These are phyloP conservation scores for Adelosebastes latens DNA, from an alignment of 2,797 vertebrate genomes.

Conservation along the genomic window DNA sequence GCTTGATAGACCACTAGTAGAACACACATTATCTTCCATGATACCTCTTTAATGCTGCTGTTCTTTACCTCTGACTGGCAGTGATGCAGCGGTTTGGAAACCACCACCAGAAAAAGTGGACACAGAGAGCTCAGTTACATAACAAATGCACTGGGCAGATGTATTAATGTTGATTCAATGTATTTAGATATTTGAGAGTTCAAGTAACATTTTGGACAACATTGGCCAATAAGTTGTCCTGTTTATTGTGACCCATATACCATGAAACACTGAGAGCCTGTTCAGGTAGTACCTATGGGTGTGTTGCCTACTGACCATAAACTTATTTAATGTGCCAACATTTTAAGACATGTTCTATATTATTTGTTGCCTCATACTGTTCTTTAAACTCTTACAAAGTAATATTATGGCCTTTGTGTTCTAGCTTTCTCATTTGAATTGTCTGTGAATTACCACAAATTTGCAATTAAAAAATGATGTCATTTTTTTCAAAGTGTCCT, in stretches of 20 bases:
- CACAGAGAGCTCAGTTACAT: neutral
- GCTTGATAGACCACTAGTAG: slow-evolving; percentile 52
- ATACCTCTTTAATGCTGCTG: neutral
- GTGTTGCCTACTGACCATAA: neutral
- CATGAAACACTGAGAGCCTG: neutral
- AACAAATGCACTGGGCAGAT: neutral
- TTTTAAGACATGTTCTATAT: neutral
- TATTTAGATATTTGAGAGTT: neutral
- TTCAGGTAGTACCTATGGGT: neutral
- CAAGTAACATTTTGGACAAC: neutral
- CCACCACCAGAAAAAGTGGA: neutral
- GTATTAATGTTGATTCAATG: neutral
- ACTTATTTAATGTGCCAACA: neutral
- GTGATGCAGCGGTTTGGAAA: neutral
- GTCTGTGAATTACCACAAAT: neutral
- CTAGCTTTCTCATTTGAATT: neutral
- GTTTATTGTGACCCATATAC: neutral
- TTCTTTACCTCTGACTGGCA: neutral
- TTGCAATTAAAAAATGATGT: neutral
- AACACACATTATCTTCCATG: neutral
- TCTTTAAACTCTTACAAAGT: neutral
- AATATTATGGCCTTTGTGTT: neutral
- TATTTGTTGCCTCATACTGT: neutral
- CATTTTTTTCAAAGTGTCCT: neutral
- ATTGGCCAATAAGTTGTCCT: neutral